A percentile compares a stretch with the other conserved stretches of the same genome.
phyloP scores from a whole-genome alignment of 2,888 invertebrate genomes.

The Griposia aprilina region DNA sequence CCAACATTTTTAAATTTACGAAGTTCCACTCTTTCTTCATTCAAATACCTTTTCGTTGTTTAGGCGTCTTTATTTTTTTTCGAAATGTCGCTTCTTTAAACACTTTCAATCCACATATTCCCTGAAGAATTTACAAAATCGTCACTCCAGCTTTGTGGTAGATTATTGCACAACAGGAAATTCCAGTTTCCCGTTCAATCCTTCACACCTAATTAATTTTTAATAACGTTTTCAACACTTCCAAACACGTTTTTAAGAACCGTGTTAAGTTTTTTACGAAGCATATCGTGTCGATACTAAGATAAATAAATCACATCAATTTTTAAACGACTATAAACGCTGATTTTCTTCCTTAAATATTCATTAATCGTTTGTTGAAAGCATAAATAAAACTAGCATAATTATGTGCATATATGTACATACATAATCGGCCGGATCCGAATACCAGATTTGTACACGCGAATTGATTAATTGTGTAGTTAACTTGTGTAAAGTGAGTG shows the following conservation, averaged over 20 bases:
- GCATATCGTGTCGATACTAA: neutral
- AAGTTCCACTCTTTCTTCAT: too few species aligned
- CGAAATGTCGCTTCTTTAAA: neutral
- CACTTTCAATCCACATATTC: neutral
- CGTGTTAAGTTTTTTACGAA: neutral
- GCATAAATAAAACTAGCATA: constrained; percentile 30
- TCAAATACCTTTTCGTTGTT: neutral
- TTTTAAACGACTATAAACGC: constrained; percentile 42
- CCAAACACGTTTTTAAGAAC: neutral
- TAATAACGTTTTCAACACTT: neutral
- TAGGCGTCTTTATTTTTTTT: neutral
- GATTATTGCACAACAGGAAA: constrained; percentile 15
- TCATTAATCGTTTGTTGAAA: constrained; percentile 60
- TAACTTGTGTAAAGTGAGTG: constrained; percentile 27
- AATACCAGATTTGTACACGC: constrained; percentile 52
- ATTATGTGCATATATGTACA: constrained; percentile 44
- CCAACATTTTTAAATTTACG: too few species aligned
- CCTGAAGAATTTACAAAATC: neutral
- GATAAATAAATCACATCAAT: constrained; percentile 35
- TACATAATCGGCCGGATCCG: constrained; percentile 48
- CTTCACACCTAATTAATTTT: constrained; percentile 4
- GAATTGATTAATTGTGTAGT: constrained; percentile 39
- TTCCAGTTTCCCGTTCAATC: neutral
- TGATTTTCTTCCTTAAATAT: constrained; percentile 39
- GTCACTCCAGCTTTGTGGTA: neutral